Percentiles rank a stretch among this genome's conserved stretches.
Evolutionary conservation across 92 coral and sea anemone species (phyloP).

Genomic region (Umimayanthus chanpuru): DNA sequence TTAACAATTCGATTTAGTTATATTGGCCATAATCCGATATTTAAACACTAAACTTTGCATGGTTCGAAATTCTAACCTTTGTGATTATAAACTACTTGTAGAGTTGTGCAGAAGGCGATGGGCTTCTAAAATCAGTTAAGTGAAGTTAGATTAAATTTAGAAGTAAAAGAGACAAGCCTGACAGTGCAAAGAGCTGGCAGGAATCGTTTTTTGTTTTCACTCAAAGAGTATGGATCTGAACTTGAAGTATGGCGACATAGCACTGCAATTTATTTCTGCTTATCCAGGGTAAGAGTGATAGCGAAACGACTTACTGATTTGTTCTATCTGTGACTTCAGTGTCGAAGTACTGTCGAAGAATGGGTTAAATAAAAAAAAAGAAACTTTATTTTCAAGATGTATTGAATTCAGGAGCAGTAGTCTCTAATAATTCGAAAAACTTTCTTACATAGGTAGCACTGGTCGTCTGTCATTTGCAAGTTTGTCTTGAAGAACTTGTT

Average conservation of each 20-base stretch:
- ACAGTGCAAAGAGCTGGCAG: conserved; percentile 5
- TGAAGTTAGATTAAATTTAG: conserved; percentile 37
- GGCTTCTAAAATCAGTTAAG: conserved; percentile 69
- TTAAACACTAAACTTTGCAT: conserved; percentile 1
- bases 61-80: conserved; percentile 2
- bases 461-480: not conserved
- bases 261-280: not conserved
- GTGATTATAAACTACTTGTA: conserved; percentile 35
- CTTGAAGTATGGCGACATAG: not conserved
- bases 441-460: not conserved
- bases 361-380: too few species aligned
- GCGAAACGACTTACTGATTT: too few species aligned
- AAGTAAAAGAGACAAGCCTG: not conserved
- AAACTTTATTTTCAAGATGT: too few species aligned
- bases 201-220: not conserved
- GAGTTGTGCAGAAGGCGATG: conserved; percentile 62
- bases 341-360: not conserved
- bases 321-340: not conserved
- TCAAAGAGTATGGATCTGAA: not conserved
- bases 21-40: not conserved
- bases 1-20: not conserved
- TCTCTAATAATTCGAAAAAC: not conserved
- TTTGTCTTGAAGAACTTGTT: not conserved
- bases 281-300: not conserved
- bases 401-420: not conserved